Evolutionary conservation across 1,140 invertebrate genomes (phyloP).

Genomic region (Tachypleus tridentatus): DNA sequence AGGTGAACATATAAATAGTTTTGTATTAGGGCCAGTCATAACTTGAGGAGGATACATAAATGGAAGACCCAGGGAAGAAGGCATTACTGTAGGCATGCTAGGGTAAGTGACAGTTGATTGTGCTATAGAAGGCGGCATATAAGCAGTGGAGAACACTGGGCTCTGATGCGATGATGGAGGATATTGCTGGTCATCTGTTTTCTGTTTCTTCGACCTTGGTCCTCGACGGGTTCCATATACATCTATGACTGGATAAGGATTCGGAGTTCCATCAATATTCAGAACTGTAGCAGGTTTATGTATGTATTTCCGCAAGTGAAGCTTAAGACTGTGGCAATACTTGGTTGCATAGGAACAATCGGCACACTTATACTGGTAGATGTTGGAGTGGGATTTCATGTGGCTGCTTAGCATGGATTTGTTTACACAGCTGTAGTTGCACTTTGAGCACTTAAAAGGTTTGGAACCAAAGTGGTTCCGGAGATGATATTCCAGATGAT

Average conservation of each 20-base stretch:
- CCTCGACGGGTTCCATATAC: conserved; percentile 77
- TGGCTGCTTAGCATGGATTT: conserved; percentile 99
- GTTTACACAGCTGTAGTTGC: conserved; percentile 88
- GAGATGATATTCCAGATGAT: conserved; percentile 95
- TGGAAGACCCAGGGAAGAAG: no score
- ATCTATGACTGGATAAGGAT: conserved; percentile 66
- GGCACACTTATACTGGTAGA: conserved; percentile 90
- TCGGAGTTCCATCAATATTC: conserved; percentile 74
- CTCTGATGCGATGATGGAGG: no score
- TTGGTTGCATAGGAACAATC: conserved; percentile 97
- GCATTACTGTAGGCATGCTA: no score
- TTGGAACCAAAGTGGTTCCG: conserved; percentile 91
- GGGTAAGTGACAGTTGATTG: no score
- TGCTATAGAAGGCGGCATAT: no score
- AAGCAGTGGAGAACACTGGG: no score
- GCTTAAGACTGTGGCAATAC: conserved; percentile 93
- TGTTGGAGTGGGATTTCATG: conserved; percentile 91
- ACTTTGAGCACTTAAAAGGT: conserved; percentile 90
- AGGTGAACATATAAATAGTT: no score
- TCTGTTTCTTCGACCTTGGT: conserved; percentile 45
- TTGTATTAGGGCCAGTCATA: no score
- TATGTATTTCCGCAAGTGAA: conserved; percentile 83
- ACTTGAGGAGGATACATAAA: no score
- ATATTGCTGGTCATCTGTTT: no score
- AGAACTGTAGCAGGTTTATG: conserved; percentile 76